phyloP scores from a whole-genome alignment of 2,113 vertebrate species.

The Festucalex cinctus region DNA sequence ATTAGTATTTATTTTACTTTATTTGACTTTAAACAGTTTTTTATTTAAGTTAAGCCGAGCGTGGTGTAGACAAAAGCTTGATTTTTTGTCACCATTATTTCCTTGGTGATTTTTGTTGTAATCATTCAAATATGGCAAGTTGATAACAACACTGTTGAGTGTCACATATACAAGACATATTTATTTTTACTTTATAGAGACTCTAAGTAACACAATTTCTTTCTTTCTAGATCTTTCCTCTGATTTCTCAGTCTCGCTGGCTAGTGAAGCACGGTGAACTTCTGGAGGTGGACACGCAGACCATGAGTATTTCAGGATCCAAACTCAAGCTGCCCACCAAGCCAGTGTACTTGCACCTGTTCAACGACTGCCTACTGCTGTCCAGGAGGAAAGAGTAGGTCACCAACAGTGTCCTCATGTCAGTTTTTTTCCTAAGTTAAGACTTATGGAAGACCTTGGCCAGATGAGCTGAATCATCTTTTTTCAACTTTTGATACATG shows the following conservation, averaged over 20 bases:
- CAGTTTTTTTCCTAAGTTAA: background rate
- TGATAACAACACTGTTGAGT: background rate
- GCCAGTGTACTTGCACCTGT: conserved; percentile 84
- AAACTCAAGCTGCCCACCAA: conserved; percentile 85
- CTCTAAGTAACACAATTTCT: background rate
- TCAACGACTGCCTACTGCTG: conserved; percentile 87
- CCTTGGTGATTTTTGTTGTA: too few relatives aligned
- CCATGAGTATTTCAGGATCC: conserved; percentile 77
- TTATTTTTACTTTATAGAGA: background rate
- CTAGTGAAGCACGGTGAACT: conserved; percentile 88
- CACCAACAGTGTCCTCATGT: background rate
- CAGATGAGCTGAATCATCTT: too few relatives aligned
- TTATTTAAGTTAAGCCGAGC: too few relatives aligned
- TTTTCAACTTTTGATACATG: background rate
- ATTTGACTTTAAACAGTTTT: too few relatives aligned
- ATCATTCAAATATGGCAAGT: too few relatives aligned
- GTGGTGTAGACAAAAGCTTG: too few relatives aligned
- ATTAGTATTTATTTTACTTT: too few relatives aligned
- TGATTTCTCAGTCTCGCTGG: conserved; percentile 92
- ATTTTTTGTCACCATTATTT: too few relatives aligned
- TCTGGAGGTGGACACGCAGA: conserved; percentile 81
- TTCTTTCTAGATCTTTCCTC: conserved; percentile 80
- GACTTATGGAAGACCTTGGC: too few relatives aligned
- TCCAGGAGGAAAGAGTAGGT: conserved; percentile 86
- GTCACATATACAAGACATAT: background rate